phyloP scores from a whole-genome alignment of 2,888 invertebrate genomes.

The Eristalis arbustorum region DNA sequence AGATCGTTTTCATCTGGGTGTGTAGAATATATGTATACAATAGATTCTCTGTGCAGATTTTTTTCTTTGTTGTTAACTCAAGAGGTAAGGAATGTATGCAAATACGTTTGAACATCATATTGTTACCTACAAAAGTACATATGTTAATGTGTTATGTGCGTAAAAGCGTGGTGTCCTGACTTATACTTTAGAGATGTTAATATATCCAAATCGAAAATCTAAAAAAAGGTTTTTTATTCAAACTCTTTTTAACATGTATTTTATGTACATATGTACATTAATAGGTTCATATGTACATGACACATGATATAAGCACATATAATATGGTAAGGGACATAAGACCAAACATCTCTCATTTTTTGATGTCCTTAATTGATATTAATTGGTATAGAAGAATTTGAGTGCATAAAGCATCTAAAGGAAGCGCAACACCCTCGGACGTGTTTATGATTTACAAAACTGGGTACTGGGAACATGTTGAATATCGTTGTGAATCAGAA shows the following conservation, averaged over 20 bases:
- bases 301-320: background rate
- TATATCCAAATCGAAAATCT: background rate
- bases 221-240: too few species aligned
- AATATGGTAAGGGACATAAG: slow-evolving; percentile 27
- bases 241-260: background rate
- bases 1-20: slow-evolving; percentile 52
- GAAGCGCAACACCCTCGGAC: slow-evolving; percentile 64
- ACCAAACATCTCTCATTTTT: slow-evolving; percentile 24
- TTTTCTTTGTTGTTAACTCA: background rate
- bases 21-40: background rate
- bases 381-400: slow-evolving; percentile 59
- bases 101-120: background rate
- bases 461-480: slow-evolving; percentile 22
- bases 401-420: slow-evolving; percentile 50
- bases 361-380: slow-evolving; percentile 66
- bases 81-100: background rate
- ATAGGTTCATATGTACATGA: background rate
- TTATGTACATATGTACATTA: background rate
- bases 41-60: background rate
- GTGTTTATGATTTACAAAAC: slow-evolving; percentile 57
- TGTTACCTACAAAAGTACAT: background rate
- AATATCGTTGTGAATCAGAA: slow-evolving; percentile 61
- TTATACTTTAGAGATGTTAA: background rate
- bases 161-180: too few species aligned
- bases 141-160: background rate